Percentiles rank a stretch among this genome's conserved stretches.
These are phyloP conservation scores for Rotaria magnacalcarata DNA, from an alignment of 2,888 invertebrate genomes.

Conservation along the genomic window DNA sequence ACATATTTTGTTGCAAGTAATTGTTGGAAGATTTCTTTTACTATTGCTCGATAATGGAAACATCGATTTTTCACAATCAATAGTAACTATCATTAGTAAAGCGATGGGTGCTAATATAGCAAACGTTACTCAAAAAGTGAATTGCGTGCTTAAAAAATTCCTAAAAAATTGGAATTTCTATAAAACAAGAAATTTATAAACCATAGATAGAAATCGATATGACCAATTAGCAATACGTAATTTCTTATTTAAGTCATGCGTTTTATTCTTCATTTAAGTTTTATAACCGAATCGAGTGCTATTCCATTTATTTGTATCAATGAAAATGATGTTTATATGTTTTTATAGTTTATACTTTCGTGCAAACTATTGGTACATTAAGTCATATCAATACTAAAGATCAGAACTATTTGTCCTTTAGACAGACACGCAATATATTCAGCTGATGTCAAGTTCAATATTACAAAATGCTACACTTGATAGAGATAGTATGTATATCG, in stretches of 20 bases:
- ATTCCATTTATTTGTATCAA: background rate
- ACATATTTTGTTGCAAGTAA: too few relatives aligned
- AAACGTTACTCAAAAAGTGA: slow-evolving; percentile 50
- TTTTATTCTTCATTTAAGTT: slow-evolving; percentile 54
- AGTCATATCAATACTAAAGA: slow-evolving; percentile 57
- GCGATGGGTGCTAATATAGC: too few relatives aligned
- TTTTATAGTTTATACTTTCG: slow-evolving; percentile 48
- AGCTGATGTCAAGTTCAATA: slow-evolving; percentile 49
- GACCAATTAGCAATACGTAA: slow-evolving; percentile 58
- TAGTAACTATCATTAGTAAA: too few relatives aligned
- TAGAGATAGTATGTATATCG: background rate
- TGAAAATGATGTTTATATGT: too few relatives aligned
- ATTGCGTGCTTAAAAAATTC: slow-evolving; percentile 52
- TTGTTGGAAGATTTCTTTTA: slow-evolving; percentile 46
- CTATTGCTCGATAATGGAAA: too few relatives aligned
- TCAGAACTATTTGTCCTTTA: slow-evolving; percentile 54
- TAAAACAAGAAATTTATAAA: slow-evolving; percentile 50
- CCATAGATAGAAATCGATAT: slow-evolving; percentile 54
- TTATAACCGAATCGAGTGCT: slow-evolving; percentile 38
- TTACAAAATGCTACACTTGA: background rate
- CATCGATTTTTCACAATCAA: too few relatives aligned
- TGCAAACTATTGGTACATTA: slow-evolving; percentile 52
- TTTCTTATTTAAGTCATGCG: slow-evolving; percentile 50
- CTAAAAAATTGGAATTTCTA: slow-evolving; percentile 52
- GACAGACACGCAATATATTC: slow-evolving; percentile 52